Evolutionary conservation across 1,140 invertebrate species (phyloP).

Genomic region (Ceratitis capitata): DNA sequence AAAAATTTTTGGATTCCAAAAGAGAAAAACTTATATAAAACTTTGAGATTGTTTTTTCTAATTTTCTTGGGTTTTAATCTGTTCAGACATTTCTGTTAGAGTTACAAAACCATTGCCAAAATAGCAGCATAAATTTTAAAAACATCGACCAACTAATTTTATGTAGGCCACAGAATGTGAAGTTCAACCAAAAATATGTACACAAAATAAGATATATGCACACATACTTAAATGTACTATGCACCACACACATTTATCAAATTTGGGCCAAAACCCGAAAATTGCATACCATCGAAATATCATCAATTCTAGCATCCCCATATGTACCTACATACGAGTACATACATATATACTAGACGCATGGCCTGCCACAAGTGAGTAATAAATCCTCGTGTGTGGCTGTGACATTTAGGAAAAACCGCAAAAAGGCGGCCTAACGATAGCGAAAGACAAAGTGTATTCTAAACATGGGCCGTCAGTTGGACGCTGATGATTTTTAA

Average conservation of each 20-base stretch:
- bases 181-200: no score
- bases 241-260: no score
- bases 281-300: neutral
- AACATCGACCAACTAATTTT: neutral
- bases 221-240: no score
- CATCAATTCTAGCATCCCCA: conserved; percentile 2
- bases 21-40: no score
- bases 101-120: no score
- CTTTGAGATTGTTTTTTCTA: no score
- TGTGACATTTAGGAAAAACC: conserved; percentile 14
- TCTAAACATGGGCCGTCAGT: neutral
- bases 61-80: no score
- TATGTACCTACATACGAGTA: no score
- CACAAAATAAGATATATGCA: neutral
- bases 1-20: no score
- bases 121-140: neutral
- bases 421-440: conserved; percentile 26
- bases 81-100: no score
- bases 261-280: neutral
- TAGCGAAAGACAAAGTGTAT: conserved; percentile 20
- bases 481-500: conserved; percentile 3
- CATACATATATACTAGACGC: neutral
- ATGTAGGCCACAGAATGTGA: neutral
- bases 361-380: neutral
- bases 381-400: neutral